Percentiles rank a stretch among this genome's conserved stretches.
These are phyloP conservation scores for Eclectus roratus DNA, from an alignment of 2,113 vertebrate genomes.

Conservation along the genomic window DNA sequence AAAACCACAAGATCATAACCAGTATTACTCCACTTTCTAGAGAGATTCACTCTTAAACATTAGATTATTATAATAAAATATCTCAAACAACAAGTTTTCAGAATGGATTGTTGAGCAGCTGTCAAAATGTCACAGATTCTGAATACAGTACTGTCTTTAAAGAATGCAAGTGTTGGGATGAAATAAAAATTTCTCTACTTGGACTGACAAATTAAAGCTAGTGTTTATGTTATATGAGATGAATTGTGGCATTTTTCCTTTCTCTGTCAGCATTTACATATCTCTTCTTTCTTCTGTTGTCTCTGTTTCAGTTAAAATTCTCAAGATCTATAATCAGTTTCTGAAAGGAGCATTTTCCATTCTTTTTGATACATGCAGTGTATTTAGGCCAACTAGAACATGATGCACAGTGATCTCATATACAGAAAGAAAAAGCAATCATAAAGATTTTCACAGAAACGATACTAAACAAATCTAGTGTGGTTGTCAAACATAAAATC, in stretches of 20 bases:
- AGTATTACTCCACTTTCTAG: neutral
- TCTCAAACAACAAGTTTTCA: neutral
- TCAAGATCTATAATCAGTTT: neutral
- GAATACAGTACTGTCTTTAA: neutral
- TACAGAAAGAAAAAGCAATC: neutral
- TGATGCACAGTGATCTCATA: neutral
- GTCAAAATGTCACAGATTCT: neutral
- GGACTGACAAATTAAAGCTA: neutral
- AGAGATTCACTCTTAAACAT: neutral
- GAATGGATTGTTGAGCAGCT: neutral
- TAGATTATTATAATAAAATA: neutral
- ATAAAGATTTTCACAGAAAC: neutral
- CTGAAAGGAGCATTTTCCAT: neutral
- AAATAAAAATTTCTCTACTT: slow-evolving; percentile 34
- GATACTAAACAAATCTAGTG: neutral
- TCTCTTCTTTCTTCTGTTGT: neutral
- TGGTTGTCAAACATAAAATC: neutral
- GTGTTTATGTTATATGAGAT: neutral
- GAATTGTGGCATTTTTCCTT: neutral
- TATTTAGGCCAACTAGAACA: neutral
- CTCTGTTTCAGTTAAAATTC: neutral
- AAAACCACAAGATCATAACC: neutral
- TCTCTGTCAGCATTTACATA: neutral
- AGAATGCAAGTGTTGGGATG: neutral
- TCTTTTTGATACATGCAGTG: neutral